These are phyloP conservation scores for Sebastes schlegelii DNA, from an alignment of 2,113 vertebrate species.

Conservation along the genomic window DNA sequence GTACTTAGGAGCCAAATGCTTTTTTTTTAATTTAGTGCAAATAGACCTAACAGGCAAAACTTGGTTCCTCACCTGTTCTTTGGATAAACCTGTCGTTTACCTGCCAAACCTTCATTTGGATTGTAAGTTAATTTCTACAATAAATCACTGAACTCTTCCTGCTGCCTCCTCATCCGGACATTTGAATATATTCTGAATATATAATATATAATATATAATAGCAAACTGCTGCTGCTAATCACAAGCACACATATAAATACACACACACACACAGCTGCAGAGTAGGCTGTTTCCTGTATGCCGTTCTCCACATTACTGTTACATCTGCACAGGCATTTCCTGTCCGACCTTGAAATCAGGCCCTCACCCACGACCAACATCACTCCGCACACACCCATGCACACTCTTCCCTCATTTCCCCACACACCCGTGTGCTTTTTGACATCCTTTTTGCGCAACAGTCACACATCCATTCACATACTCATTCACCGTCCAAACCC, in stretches of 20 bases:
- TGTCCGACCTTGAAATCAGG: conserved; percentile 78
- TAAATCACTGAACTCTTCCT: too few relatives aligned
- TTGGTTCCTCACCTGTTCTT: too few relatives aligned
- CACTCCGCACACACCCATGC: conserved; percentile 81
- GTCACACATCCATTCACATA: conserved; percentile 76
- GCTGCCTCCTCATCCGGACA: too few relatives aligned
- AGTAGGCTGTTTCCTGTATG: conserved; percentile 78
- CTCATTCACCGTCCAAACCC: conserved; percentile 32
- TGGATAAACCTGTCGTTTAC: too few relatives aligned
- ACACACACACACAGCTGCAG: conserved; percentile 72
- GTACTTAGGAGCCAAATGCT: not conserved
- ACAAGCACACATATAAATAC: conserved; percentile 46
- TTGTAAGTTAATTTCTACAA: too few relatives aligned
- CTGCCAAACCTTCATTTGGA: too few relatives aligned
- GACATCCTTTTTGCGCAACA: conserved; percentile 62
- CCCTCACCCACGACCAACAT: conserved; percentile 64
- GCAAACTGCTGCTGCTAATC: conserved; percentile 54
- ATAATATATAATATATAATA: conserved; percentile 22
- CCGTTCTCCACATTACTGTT: conserved; percentile 75
- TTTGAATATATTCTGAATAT: not conserved
- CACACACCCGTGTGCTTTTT: not conserved
- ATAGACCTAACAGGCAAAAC: too few relatives aligned
- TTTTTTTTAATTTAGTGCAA: too few relatives aligned
- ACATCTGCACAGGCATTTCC: conserved; percentile 84
- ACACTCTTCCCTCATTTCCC: conserved; percentile 38